These are phyloP conservation scores for Halichoerus grypus DNA, from an alignment of 2,113 vertebrate genomes.

Conservation along the genomic window DNA sequence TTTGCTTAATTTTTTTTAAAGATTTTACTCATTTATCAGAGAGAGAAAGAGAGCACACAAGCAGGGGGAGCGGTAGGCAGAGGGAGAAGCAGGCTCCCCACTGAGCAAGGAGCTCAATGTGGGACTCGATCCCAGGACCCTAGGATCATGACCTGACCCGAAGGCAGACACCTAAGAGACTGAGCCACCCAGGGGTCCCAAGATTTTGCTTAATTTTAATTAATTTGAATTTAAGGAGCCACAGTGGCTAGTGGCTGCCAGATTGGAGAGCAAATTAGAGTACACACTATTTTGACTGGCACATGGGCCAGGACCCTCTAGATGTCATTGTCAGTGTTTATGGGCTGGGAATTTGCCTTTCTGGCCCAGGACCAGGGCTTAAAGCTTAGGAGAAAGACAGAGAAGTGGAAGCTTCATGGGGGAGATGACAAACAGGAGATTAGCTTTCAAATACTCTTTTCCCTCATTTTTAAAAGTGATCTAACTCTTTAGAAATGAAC, in stretches of 20 bases:
- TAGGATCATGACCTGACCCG: too few species aligned
- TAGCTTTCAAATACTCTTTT: constrained; percentile 10
- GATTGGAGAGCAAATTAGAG: background rate
- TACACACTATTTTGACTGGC: background rate
- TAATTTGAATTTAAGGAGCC: background rate
- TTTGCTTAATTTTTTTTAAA: background rate
- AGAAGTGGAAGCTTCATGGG: background rate
- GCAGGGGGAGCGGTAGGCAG: too few species aligned
- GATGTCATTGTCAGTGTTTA: background rate
- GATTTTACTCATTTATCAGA: too few species aligned
- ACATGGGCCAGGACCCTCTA: background rate
- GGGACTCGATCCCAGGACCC: too few species aligned
- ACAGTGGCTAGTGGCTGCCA: background rate
- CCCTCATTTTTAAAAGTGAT: constrained; percentile 11
- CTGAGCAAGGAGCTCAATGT: too few species aligned
- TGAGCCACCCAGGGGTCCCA: too few species aligned
- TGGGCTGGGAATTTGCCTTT: background rate
- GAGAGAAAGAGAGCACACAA: too few species aligned
- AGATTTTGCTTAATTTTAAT: background rate
- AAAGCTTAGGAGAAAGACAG: constrained; percentile 19
- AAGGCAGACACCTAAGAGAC: too few species aligned
- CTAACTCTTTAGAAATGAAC: background rate
- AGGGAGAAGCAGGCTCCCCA: too few species aligned
- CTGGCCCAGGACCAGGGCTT: background rate
- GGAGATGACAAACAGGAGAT: background rate